Evolutionary conservation across 2,797 vertebrate species (phyloP), one percentile per base, ranked within the genome.

Genomic region (Sphenodon punctatus): DNA sequence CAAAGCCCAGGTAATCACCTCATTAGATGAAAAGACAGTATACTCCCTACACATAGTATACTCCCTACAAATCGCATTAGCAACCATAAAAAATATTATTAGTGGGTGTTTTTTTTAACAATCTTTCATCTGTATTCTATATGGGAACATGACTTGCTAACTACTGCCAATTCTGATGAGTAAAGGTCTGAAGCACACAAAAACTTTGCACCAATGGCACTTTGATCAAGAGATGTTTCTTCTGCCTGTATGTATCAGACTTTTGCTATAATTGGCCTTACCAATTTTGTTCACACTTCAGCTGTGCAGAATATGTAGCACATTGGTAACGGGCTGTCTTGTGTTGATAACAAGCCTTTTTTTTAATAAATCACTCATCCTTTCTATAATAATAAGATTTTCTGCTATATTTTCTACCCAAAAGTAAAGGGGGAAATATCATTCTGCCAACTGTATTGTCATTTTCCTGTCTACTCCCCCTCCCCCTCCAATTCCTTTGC

Each of bases 351-450:
- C 88, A 93, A 89, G 88, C 68, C 55, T 85, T 93, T 88, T 91
- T 91, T 88, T 91, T 91, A 94, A 94, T 93, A 93, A 90, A 90
- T 93, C 92, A 86, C 87, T 93, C 90, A 93, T 80, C 70, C 75
- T 91, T 87, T 73, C 88, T 86, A 71, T 89, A 90, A 89, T 91
- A 93, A 87, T 84, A 93, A 78, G 85, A 74, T 38, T 82, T 92
- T 93, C 85, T 84, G 73, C 77, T 82, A 41, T 85, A 75, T 91
- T 93, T 93, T 85, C 84, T 58, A 86, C 84, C 76, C 81, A 83
- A 71, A 58, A 89, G 85, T 79, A 68, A 85, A 84, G 34, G 82
- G 59, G 39, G 51, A 75, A 84, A 87, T 88, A 82, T 84, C 84
- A 78, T 91, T 88, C 87, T 85, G 64, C 69, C 64, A 91, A 76